Evolutionary conservation across 2,797 vertebrate species (phyloP).

Genomic region (Tinamus major): DNA sequence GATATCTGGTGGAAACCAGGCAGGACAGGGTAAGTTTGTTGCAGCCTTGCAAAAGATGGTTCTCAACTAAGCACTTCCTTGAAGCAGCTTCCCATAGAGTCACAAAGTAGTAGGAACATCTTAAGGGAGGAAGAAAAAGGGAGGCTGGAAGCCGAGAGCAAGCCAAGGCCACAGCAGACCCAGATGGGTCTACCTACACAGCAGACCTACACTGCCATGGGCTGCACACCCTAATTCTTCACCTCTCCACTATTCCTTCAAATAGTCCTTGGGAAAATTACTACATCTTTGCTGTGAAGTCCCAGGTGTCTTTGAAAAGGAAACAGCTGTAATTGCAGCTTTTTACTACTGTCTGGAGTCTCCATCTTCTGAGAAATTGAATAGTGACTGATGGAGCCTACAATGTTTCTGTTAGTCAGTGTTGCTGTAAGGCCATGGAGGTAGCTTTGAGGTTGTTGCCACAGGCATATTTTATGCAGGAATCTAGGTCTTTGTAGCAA

Average conservation of each 20-base stretch:
- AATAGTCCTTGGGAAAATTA: background rate
- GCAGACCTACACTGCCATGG: too few species aligned
- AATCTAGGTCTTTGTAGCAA: background rate
- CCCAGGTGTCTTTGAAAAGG: background rate
- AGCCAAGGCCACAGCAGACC: background rate
- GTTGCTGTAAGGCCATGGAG: background rate
- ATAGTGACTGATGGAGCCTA: background rate
- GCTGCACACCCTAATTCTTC: background rate
- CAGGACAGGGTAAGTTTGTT: background rate
- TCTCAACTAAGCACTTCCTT: background rate
- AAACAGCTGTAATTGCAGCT: accelerated
- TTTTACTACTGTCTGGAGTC: background rate
- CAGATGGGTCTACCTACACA: background rate
- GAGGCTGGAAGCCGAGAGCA: background rate
- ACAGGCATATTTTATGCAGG: background rate
- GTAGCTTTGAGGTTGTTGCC: background rate
- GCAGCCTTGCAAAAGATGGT: background rate
- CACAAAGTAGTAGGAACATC: accelerated
- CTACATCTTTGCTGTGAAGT: background rate
- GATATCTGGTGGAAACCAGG: background rate
- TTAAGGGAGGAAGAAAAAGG: background rate
- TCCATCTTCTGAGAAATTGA: background rate
- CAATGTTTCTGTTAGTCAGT: background rate
- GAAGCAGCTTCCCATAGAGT: background rate
- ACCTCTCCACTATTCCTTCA: background rate